Percentiles rank a stretch among this genome's conserved stretches.
Conservation (phyloP, 2,888 invertebrate species). For the Drosophila atroscutellata region DNA sequence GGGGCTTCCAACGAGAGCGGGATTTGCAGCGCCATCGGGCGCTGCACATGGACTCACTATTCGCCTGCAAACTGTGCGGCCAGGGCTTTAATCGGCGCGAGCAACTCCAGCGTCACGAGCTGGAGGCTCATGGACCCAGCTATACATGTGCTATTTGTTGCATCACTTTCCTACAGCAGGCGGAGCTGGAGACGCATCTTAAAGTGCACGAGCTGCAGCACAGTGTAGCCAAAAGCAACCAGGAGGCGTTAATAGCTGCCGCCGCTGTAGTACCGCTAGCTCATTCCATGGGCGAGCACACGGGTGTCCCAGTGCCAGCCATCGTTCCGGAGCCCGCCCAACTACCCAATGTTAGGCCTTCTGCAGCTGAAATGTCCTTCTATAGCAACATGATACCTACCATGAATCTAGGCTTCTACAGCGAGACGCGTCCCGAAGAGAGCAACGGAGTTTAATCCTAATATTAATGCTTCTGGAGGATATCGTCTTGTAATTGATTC, state of each 20-base stretch:
- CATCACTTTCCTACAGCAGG: slow-evolving; percentile 79
- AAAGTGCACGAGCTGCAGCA: slow-evolving; percentile 84
- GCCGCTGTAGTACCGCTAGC: slow-evolving; percentile 29
- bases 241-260: slow-evolving; percentile 64
- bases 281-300: slow-evolving; percentile 19
- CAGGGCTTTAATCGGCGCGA: slow-evolving; percentile 87
- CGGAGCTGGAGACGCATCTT: slow-evolving; percentile 80
- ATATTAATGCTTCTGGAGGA: neutral
- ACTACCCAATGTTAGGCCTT: slow-evolving; percentile 53
- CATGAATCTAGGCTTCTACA: slow-evolving; percentile 84
- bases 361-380: slow-evolving; percentile 76
- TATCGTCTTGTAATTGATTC: neutral
- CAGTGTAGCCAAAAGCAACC: slow-evolving; percentile 64
- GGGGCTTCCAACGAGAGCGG: slow-evolving; percentile 89
- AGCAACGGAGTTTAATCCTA: slow-evolving; percentile 45
- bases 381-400: slow-evolving; percentile 82
- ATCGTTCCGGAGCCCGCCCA: slow-evolving; percentile 28
- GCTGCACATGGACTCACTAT: slow-evolving; percentile 89
- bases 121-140: slow-evolving; percentile 88
- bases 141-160: slow-evolving; percentile 88
- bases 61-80: slow-evolving; percentile 89
- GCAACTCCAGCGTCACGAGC: slow-evolving; percentile 88
- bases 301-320: slow-evolving; percentile 7
- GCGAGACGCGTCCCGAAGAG: slow-evolving; percentile 83
- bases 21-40: slow-evolving; percentile 89